Conservation (phyloP, 2,888 invertebrate species). For the Drosophila fungiperda region DNA sequence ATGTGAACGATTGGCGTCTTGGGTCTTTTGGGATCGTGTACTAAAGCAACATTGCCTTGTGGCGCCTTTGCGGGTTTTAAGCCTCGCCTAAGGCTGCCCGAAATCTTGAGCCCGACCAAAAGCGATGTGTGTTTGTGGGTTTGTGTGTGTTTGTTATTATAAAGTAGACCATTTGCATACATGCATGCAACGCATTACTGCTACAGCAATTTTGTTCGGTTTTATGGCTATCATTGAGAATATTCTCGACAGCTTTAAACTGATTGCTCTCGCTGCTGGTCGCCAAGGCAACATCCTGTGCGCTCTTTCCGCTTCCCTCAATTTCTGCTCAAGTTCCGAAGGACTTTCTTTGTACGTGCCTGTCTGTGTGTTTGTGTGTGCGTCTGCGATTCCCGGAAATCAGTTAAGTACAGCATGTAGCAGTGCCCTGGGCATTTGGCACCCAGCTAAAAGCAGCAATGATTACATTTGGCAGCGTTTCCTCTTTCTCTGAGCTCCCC, state of each 20-base stretch:
- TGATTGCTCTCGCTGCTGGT: conserved; percentile 69
- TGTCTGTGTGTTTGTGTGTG: conserved; percentile 23
- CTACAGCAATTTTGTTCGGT: conserved; percentile 50
- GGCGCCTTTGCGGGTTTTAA: conserved; percentile 58
- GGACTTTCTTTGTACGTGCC: conserved; percentile 13
- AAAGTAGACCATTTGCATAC: conserved; percentile 48
- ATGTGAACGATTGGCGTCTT: conserved; percentile 40
- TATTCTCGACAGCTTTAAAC: conserved; percentile 74
- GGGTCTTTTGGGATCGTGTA: conserved; percentile 36
- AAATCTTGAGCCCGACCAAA: conserved; percentile 21
- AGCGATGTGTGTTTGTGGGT: conserved; percentile 11
- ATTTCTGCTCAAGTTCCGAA: conserved; percentile 22
- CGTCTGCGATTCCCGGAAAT: conserved; percentile 65
- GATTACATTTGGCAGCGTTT: conserved; percentile 63
- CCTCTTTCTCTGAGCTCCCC: conserved; percentile 15
- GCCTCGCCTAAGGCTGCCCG: conserved; percentile 45
- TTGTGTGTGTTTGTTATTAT: conserved; percentile 29
- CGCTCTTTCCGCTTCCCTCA: conserved; percentile 15
- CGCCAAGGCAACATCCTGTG: conserved; percentile 51
- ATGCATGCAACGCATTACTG: conserved; percentile 52
- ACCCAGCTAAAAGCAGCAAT: conserved; percentile 59
- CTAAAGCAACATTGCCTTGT: conserved; percentile 30
- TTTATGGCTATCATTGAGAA: conserved; percentile 66
- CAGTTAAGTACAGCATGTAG: conserved; percentile 70
- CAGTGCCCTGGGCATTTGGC: conserved; percentile 60